Evolutionary conservation across 2,113 vertebrate species (phyloP).

Genomic region (Malurus alboscapulatus): DNA sequence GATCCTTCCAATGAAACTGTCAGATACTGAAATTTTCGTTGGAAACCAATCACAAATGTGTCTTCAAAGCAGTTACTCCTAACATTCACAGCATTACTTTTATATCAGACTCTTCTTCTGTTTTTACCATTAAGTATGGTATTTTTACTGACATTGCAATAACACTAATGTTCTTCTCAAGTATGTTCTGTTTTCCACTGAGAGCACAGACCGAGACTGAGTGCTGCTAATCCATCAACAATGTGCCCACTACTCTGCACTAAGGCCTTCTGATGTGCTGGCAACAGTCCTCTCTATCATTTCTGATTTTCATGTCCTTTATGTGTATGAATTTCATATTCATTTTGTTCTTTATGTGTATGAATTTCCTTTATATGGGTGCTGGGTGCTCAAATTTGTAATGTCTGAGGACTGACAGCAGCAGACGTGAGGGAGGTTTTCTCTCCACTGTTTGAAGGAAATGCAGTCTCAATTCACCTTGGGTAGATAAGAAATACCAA

Average conservation of each 20-base stretch:
- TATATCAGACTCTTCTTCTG: background rate
- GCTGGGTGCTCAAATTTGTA: background rate
- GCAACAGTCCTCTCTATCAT: background rate
- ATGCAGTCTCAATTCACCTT: background rate
- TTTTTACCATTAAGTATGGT: background rate
- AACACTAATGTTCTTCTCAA: background rate
- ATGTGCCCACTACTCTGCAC: background rate
- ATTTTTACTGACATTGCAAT: background rate
- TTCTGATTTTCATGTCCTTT: background rate
- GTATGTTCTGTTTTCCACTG: background rate
- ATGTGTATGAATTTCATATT: background rate
- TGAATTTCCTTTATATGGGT: background rate
- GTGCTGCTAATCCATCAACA: background rate
- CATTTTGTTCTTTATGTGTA: background rate
- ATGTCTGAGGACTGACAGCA: background rate
- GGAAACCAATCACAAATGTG: background rate
- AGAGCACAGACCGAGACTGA: background rate
- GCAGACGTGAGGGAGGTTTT: background rate
- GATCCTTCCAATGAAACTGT: background rate
- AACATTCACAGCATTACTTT: background rate
- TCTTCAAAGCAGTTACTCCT: background rate
- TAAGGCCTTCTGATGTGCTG: background rate
- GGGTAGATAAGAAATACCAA: background rate
- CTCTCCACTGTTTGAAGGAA: background rate
- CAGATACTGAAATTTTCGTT: background rate